phyloP scores from a whole-genome alignment of 1,140 invertebrate genomes.

The Meteorus sp. region DNA sequence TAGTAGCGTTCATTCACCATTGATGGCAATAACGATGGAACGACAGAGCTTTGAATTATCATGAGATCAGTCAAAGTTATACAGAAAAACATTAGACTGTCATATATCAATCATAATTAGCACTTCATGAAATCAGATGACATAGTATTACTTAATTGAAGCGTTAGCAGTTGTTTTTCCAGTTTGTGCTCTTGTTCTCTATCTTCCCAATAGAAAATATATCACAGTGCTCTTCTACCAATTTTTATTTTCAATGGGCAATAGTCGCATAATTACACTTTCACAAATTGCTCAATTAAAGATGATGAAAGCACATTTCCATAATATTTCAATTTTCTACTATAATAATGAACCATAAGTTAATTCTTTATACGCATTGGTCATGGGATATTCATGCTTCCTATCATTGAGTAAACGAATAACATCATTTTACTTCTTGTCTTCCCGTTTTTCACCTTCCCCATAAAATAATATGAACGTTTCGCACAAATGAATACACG shows the following conservation, averaged over 20 bases:
- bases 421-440: too few species aligned
- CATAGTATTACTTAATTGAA: too few species aligned
- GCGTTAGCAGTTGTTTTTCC: too few species aligned
- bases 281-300: slow-evolving; percentile 20
- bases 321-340: slow-evolving; percentile 17
- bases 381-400: slow-evolving; percentile 2
- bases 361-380: background rate
- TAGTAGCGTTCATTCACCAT: slow-evolving; percentile 9
- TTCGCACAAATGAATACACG: background rate
- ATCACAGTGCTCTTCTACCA: slow-evolving; percentile 27
- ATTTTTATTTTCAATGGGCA: background rate
- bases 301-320: slow-evolving; percentile 25
- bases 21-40: slow-evolving; percentile 8
- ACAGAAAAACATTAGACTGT: too few species aligned
- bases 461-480: background rate
- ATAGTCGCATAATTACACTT: slow-evolving; percentile 6
- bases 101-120: too few species aligned
- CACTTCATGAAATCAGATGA: too few species aligned
- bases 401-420: too few species aligned
- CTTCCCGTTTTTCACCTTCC: background rate
- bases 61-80: background rate
- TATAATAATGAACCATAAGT: slow-evolving; percentile 11
- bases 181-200: background rate
- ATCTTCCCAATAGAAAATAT: slow-evolving; percentile 28
- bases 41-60: slow-evolving; percentile 4